Percentiles rank a stretch among this genome's conserved stretches.
Conservation (phyloP, 2,113 vertebrate genomes). For the Xiphophorus hellerii region DNA sequence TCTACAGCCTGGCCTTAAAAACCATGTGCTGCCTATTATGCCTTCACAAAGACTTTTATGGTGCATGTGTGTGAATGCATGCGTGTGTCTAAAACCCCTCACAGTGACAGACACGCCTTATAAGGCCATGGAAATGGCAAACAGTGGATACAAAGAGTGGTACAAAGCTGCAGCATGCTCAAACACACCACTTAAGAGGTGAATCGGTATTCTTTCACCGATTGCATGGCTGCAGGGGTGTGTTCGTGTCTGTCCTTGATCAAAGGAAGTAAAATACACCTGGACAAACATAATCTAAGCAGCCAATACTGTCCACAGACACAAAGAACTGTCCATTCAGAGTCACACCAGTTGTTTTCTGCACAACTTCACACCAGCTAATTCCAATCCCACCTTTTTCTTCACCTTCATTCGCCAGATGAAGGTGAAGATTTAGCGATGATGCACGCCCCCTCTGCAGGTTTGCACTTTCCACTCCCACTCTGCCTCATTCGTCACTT, state of each 20-base stretch:
- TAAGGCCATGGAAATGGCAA: constrained; percentile 65
- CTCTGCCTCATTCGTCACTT: constrained; percentile 3
- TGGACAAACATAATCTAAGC: constrained; percentile 65
- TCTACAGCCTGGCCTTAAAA: constrained; percentile 54
- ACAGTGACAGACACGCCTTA: constrained; percentile 64
- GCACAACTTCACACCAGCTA: constrained; percentile 24
- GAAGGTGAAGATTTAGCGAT: constrained; percentile 20
- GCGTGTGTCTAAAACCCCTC: constrained; percentile 15
- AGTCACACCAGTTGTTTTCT: constrained; percentile 12
- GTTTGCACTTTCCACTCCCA: constrained; percentile 15
- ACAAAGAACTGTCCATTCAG: constrained; percentile 8
- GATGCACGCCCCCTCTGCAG: constrained; percentile 40
- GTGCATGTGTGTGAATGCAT: constrained; percentile 14
- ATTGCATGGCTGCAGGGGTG: constrained; percentile 3
- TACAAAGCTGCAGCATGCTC: constrained; percentile 17
- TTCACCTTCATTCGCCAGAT: constrained; percentile 5
- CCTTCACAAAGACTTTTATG: constrained; percentile 40
- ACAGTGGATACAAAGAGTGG: constrained; percentile 34
- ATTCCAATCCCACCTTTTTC: neutral
- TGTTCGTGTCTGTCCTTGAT: constrained; percentile 30
- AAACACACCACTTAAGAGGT: constrained; percentile 21
- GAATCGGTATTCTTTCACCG: constrained; percentile 25
- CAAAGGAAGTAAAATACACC: constrained; percentile 53
- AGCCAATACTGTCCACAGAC: constrained; percentile 20
- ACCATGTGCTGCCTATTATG: constrained; percentile 50